Evolutionary conservation across 2,797 vertebrate genomes (phyloP).

Genomic region (Artibeus jamaicensis): DNA sequence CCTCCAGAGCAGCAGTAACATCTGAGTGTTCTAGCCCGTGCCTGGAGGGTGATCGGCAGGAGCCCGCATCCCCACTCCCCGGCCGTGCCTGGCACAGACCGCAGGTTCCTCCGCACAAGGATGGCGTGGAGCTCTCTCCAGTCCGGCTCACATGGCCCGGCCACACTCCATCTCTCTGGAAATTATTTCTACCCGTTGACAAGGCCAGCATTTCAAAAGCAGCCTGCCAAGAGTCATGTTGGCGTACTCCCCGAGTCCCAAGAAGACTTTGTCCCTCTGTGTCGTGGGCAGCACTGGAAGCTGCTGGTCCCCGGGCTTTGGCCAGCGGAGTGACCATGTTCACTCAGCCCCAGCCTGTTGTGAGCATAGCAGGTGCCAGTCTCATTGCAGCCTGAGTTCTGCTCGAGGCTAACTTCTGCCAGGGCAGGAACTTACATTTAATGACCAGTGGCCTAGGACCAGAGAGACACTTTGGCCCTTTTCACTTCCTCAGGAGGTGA

Average conservation of each 20-base stretch:
- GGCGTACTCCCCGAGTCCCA: background rate
- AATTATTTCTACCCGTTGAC: slow-evolving; percentile 28
- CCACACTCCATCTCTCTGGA: slow-evolving; percentile 15
- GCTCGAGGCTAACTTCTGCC: background rate
- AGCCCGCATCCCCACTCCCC: no score
- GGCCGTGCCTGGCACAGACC: background rate
- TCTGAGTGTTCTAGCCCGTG: background rate
- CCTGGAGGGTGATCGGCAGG: background rate
- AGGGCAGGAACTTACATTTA: background rate
- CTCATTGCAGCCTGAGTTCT: background rate
- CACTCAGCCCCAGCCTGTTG: background rate
- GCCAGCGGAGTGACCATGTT: background rate
- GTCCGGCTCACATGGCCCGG: background rate
- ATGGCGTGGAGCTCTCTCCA: background rate
- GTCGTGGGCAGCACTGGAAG: background rate
- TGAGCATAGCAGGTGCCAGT: background rate
- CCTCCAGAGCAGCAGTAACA: background rate
- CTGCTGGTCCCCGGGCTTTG: background rate
- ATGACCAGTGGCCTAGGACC: background rate
- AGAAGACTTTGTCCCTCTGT: background rate
- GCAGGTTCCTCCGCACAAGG: background rate
- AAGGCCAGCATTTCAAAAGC: slow-evolving; percentile 40
- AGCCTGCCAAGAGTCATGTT: background rate
- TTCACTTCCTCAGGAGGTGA: background rate
- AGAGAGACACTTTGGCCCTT: background rate